phyloP scores from a whole-genome alignment of 2,113 vertebrate genomes.

The Pedionomus torquatus region DNA sequence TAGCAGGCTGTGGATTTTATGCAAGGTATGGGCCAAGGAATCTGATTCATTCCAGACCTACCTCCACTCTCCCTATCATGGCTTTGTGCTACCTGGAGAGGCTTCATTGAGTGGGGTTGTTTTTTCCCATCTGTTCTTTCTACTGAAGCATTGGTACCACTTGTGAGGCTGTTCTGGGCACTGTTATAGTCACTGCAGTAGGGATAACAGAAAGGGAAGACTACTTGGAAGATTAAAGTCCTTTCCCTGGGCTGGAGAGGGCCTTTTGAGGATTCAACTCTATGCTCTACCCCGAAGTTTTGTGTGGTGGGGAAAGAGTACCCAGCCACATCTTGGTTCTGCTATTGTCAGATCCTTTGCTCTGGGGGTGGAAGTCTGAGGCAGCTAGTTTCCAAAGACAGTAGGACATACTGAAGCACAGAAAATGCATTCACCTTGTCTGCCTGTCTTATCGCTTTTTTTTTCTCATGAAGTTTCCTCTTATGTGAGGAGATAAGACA shows the following conservation, averaged over 20 bases:
- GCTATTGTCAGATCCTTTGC: background rate
- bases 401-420: background rate
- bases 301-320: background rate
- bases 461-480: background rate
- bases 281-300: background rate
- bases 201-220: background rate
- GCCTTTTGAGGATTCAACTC: background rate
- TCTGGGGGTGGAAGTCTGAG: background rate
- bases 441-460: background rate
- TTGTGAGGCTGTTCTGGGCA: background rate
- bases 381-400: background rate
- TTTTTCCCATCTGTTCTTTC: background rate
- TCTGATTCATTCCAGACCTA: background rate
- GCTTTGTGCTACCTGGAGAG: background rate
- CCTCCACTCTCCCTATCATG: background rate
- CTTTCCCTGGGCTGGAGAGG: background rate
- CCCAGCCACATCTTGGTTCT: background rate
- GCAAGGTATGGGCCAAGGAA: background rate
- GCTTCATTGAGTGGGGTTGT: background rate
- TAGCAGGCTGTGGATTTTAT: background rate
- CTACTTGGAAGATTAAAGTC: background rate
- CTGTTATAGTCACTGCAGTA: background rate
- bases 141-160: background rate
- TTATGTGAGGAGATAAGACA: background rate
- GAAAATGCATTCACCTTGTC: background rate